These are phyloP conservation scores for Eupithecia dodoneata DNA, from an alignment of 2,888 invertebrate genomes.

Conservation along the genomic window DNA sequence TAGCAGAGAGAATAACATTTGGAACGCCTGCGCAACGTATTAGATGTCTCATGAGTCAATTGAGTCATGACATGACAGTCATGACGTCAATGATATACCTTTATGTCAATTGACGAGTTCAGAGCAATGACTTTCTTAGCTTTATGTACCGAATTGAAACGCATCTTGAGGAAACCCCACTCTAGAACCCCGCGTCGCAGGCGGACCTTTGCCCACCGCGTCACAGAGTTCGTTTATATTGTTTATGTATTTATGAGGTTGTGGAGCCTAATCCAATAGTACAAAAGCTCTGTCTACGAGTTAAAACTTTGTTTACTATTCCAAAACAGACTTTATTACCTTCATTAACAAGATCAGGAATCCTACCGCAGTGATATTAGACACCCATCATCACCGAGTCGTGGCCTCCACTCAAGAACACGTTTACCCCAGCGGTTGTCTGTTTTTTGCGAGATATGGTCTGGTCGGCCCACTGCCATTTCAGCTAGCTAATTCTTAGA, in stretches of 20 bases:
- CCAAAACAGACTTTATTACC: constrained; percentile 66
- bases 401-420: too few relatives aligned
- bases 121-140: neutral
- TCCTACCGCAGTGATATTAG: constrained; percentile 88
- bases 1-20: neutral
- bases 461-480: too few relatives aligned
- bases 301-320: neutral
- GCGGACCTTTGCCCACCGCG: too few relatives aligned
- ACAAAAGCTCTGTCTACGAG: neutral
- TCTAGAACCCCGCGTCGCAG: too few relatives aligned
- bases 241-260: too few relatives aligned
- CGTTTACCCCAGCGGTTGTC: too few relatives aligned
- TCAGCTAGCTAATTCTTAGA: too few relatives aligned
- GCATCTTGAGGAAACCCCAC: too few relatives aligned
- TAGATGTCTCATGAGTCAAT: neutral
- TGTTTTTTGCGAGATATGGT: too few relatives aligned
- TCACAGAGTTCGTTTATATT: too few relatives aligned
- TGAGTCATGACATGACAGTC: neutral
- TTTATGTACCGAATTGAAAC: neutral
- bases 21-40: neutral
- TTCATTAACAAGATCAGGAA: constrained; percentile 86
- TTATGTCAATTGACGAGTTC: neutral
- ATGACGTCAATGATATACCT: neutral
- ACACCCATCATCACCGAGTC: constrained; percentile 85
- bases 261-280: neutral